Conservation (phyloP, 2,888 invertebrate species). For the Hirtodrosophila duncani region DNA sequence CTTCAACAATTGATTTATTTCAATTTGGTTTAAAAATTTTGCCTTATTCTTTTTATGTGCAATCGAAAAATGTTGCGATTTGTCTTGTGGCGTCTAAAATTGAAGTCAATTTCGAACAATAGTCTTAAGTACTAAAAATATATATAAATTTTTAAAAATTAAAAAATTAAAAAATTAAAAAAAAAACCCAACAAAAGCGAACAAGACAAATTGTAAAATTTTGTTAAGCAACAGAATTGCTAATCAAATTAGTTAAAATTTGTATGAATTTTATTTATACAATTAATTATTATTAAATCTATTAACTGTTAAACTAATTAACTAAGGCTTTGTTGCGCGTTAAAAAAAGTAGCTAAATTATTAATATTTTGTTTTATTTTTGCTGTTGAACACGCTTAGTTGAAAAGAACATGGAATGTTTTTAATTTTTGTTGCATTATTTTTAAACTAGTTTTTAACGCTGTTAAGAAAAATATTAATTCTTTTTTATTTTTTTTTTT, state of each 20-base stretch:
- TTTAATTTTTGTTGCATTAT: constrained; percentile 57
- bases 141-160: constrained; percentile 10
- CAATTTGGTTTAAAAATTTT: constrained; percentile 55
- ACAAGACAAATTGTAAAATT: constrained; percentile 50
- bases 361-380: constrained; percentile 46
- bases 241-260: constrained; percentile 51
- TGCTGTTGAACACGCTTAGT: constrained; percentile 59
- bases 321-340: constrained; percentile 62
- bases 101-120: constrained; percentile 58
- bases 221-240: constrained; percentile 10
- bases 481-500: constrained; percentile 33
- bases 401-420: constrained; percentile 41
- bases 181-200: constrained; percentile 6
- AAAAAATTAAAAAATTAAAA: too few relatives aligned
- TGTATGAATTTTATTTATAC: constrained; percentile 20
- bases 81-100: constrained; percentile 56
- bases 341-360: constrained; percentile 58
- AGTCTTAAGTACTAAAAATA: constrained; percentile 17
- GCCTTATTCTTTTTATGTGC: constrained; percentile 32
- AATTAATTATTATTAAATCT: constrained; percentile 24
- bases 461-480: constrained; percentile 23
- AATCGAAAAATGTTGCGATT: constrained; percentile 34
- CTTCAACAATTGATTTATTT: constrained; percentile 47
- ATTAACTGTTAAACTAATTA: constrained; percentile 53
- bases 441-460: constrained; percentile 46